A percentile compares a stretch with the other conserved stretches of the same genome.
These are phyloP conservation scores for Adelges cooleyi DNA, from an alignment of 1,140 invertebrate genomes.

Conservation along the genomic window DNA sequence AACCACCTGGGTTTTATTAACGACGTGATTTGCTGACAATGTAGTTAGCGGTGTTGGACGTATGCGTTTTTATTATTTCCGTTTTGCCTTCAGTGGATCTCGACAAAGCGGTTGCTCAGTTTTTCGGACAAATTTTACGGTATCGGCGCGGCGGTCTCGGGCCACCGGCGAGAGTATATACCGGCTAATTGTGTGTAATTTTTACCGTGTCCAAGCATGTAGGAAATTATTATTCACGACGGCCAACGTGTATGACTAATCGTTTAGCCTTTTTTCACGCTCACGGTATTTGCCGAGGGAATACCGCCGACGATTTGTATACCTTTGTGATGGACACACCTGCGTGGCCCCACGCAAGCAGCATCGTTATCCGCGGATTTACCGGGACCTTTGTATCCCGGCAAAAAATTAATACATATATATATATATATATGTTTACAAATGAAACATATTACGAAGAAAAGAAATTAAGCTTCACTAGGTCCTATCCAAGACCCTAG, in stretches of 20 bases:
- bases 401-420: too few species aligned
- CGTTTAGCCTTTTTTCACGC: slow-evolving; percentile 26
- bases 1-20: too few species aligned
- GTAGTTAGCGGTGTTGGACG: background rate
- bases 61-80: background rate
- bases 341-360: background rate
- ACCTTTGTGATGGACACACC: slow-evolving; percentile 15
- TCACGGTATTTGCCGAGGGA: slow-evolving; percentile 3
- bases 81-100: background rate
- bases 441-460: too few species aligned
- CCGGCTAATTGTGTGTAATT: background rate
- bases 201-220: slow-evolving; percentile 3
- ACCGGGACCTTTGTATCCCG: too few species aligned
- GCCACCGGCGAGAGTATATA: background rate
- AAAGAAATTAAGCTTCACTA: too few species aligned
- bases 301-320: background rate
- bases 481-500: too few species aligned
- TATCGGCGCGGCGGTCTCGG: background rate
- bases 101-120: background rate
- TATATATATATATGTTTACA: too few species aligned
- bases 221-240: slow-evolving; percentile 12
- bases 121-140: slow-evolving; percentile 8
- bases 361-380: too few species aligned
- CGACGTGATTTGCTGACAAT: background rate
- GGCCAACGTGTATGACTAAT: slow-evolving; percentile 6